These are phyloP conservation scores for Apocrypta bakeri DNA, from an alignment of 1,140 invertebrate genomes.

Conservation along the genomic window DNA sequence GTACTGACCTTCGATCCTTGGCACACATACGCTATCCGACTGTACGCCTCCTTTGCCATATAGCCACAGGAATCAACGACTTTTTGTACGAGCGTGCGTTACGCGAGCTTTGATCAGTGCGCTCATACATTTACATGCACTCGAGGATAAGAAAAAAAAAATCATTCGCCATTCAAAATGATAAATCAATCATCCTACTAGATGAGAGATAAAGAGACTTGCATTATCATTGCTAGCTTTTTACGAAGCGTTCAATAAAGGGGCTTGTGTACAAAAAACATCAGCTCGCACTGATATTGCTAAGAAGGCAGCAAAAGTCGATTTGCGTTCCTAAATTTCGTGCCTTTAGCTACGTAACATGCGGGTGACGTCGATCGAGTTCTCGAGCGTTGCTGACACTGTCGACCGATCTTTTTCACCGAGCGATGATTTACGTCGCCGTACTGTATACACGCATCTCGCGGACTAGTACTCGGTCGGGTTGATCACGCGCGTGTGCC, in stretches of 20 bases:
- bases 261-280: no score
- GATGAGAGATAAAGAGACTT: background rate
- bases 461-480: background rate
- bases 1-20: slow-evolving; percentile 60
- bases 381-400: background rate
- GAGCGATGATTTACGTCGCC: slow-evolving; percentile 21
- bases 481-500: background rate
- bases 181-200: slow-evolving; percentile 32
- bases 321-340: no score
- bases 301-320: no score
- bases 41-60: slow-evolving; percentile 30
- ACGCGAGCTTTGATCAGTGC: background rate
- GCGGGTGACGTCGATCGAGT: slow-evolving; percentile 24
- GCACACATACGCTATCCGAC: slow-evolving; percentile 45
- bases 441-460: background rate
- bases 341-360: no score
- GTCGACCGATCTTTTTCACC: background rate
- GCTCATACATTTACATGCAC: no score
- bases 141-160: background rate
- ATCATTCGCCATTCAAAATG: background rate
- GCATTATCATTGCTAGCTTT: no score
- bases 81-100: background rate
- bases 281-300: background rate
- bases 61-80: slow-evolving; percentile 29
- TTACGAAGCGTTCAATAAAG: no score